Conservation (phyloP, 2,113 vertebrate species). For the Percina caprodes region DNA sequence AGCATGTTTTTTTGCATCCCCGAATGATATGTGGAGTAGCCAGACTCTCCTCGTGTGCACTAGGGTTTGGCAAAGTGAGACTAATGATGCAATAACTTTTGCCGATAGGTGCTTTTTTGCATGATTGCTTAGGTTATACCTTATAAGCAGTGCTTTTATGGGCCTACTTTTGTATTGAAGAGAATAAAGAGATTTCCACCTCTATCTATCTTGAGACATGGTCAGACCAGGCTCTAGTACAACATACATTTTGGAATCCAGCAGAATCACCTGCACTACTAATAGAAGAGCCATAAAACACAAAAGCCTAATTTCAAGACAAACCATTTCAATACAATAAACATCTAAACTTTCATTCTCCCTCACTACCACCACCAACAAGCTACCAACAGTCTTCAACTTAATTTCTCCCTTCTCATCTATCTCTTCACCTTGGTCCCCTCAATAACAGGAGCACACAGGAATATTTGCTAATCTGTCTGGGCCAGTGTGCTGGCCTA, state of each 20-base stretch:
- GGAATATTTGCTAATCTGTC: constrained; percentile 73
- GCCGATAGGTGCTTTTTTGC: neutral
- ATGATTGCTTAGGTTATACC: neutral
- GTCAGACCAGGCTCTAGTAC: neutral
- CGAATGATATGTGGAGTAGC: too few relatives aligned
- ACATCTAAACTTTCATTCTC: constrained; percentile 27
- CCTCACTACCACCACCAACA: constrained; percentile 27
- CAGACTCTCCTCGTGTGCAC: too few relatives aligned
- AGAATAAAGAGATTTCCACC: neutral
- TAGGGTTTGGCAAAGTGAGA: too few relatives aligned
- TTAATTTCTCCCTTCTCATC: constrained; percentile 51
- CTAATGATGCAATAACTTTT: neutral
- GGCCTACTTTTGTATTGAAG: neutral
- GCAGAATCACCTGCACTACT: neutral
- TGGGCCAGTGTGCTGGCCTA: constrained; percentile 63
- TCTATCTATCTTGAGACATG: neutral
- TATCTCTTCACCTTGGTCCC: constrained; percentile 44
- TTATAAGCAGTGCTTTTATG: neutral
- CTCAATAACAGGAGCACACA: constrained; percentile 67
- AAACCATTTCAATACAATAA: neutral
- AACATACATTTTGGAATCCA: neutral
- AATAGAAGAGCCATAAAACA: neutral
- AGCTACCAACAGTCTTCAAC: constrained; percentile 47
- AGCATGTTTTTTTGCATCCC: too few relatives aligned
- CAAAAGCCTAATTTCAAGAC: neutral